Evolutionary conservation across 1,140 invertebrate genomes (phyloP), one percentile per base, ranked within the genome.

Genomic region (Macrotrachela quadricornifera): DNA sequence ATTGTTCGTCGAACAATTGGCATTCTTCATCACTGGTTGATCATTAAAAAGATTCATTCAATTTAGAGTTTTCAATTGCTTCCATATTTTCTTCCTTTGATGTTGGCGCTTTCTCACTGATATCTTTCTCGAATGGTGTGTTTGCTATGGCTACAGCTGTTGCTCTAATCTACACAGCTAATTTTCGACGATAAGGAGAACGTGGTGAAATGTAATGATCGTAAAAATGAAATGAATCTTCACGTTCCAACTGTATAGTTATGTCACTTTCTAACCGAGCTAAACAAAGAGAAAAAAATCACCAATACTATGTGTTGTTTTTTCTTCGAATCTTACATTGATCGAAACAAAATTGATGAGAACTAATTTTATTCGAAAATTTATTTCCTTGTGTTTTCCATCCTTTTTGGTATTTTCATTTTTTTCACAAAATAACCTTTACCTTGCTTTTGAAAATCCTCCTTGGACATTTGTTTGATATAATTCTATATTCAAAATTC

Each of bases 291-390:
- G 41, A 57, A 50, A 56, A 49, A 54, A 40, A 41, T n/a, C n/a
- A n/a, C n/a, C n/a, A n/a, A 38, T 3, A 37, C 39, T 8, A 39
- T n/a, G n/a, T n/a, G 11, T 30, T 40, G 8, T 17, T 16, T 21
- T 46, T 42, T 43, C 36, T 46, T 18, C 10, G 39, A 18, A 40
- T 44, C 17, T 52, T 58, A 73, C 71, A 67, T 59, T 86, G 74
- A 61, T 90, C 82, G 70, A 95, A 96, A 67, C 90, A 82, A 69
- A 91, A 95, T 56, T 86, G 80, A 61, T 87, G 81, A 1, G 75
- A 71, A 10, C 72, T 69, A 51, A 95, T 94, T 74, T 96, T 90
- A 17, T 64, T 65, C 83, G 86, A 92, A 61, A 80, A 81, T 51
- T 78, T 72, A 37, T 70, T 67, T 15, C 80, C 79, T 52, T 80